A percentile compares a stretch with the other conserved stretches of the same genome.
Conservation (phyloP, 2,113 vertebrate genomes). For the Mus spicilegus region DNA sequence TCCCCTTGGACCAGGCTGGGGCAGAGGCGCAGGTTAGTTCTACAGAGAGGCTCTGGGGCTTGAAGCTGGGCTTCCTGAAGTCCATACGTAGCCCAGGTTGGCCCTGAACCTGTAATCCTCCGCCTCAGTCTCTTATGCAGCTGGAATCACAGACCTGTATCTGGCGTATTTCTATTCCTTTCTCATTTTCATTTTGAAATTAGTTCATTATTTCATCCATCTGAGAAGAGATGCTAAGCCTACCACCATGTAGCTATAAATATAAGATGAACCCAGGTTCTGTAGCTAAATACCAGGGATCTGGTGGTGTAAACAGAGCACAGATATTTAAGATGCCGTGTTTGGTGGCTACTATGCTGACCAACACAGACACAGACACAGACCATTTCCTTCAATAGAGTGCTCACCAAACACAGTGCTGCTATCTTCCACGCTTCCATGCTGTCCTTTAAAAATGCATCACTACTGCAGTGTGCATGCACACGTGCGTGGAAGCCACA, state of each 20-base stretch:
- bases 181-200: background rate
- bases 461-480: background rate
- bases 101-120: background rate
- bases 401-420: background rate
- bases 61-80: background rate
- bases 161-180: background rate
- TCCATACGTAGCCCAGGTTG: background rate
- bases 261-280: background rate
- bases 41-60: background rate
- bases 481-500: background rate
- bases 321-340: background rate
- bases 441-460: background rate
- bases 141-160: background rate
- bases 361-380: background rate
- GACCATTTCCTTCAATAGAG: background rate
- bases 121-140: background rate
- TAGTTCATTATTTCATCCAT: background rate
- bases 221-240: background rate
- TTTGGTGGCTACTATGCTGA: background rate
- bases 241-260: background rate
- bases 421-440: background rate
- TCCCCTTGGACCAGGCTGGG: background rate
- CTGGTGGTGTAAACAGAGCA: too few species aligned
- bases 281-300: background rate
- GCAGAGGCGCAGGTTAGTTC: background rate